Base-by-base conservation (phyloP, 2,888 invertebrate species). In the Xanthorhoe spadicearia region DNA sequence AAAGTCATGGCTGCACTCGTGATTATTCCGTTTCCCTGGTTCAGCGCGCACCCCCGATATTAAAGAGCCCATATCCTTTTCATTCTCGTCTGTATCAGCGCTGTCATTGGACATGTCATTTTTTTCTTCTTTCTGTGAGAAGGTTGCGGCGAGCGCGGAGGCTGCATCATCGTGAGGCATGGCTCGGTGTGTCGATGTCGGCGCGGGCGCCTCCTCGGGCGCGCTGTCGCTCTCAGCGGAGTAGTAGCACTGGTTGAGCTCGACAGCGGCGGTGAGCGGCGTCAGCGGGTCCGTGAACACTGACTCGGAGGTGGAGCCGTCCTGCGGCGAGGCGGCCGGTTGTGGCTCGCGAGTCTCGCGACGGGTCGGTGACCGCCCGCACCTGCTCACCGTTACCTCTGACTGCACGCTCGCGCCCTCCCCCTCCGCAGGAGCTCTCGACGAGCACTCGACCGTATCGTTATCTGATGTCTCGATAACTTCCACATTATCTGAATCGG, bases 241-340 rank as follows among this genome's bases (percentile, higher is more conserved):
- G 85, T 94, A 93, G 83, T 94, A 94, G 83, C 94, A 94, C 89
- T 94, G 94, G 92, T 95, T 95, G 81, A 94, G 93, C 86, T 95
- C 95, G 75, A 94, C 93, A 80, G 94, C 93, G 80, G 48, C 48
- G 48, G 48, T 48, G 78, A 94, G 93, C 82, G 94, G 94, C 84
- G 94, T 94, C 75, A 94, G 91, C 75, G 96, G 95, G 86, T 96
- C 96, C 76, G 96, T 96, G 91, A 96, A 96, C 85, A 96, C 95
- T 82, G 96, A 96, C 86, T 96, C 96, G 72, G 96, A 95, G 79
- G 94, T 95, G 76, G 96, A 95, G 72, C 93, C 94, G 81, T 91
- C 93, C 80, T 92, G 94, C 75, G 93, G 94, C 74, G 88, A 87
- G 77, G 78, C 80, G 74, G 79, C 78, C 74, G 77, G 80, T 80